Evolutionary conservation across 2,113 vertebrate genomes (phyloP).

Genomic region (Oncorhynchus tshawytscha): DNA sequence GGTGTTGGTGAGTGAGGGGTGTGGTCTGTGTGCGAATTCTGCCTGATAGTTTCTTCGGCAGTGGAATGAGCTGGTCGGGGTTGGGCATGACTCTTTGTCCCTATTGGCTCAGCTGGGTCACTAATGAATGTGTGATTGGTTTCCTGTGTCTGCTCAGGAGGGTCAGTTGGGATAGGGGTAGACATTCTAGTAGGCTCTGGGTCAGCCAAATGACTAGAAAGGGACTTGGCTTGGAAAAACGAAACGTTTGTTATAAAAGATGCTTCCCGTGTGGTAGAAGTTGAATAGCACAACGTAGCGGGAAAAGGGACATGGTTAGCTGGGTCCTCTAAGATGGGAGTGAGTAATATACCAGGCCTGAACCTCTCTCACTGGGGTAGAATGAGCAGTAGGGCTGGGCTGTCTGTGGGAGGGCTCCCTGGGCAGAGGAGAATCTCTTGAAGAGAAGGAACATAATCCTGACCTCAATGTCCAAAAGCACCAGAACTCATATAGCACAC

Average conservation of each 20-base stretch:
- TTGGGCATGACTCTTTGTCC: not conserved
- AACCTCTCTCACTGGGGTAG: conserved; percentile 43
- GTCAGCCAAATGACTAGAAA: not conserved
- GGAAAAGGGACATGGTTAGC: not conserved
- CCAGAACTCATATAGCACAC: not conserved
- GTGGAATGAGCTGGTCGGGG: not conserved
- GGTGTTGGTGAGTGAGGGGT: not conserved
- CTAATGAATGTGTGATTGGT: not conserved
- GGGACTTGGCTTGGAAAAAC: not conserved
- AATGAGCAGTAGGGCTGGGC: conserved; percentile 31
- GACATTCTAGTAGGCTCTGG: not conserved
- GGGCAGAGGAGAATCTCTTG: not conserved
- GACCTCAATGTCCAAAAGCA: too few relatives aligned
- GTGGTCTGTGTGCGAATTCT: not conserved
- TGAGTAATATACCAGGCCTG: conserved; percentile 48
- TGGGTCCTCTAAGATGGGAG: not conserved
- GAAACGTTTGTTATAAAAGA: not conserved
- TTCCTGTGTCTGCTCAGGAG: not conserved
- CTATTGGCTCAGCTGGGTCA: not conserved
- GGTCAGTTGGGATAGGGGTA: not conserved
- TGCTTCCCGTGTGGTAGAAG: not conserved
- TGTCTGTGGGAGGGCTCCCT: conserved; percentile 27
- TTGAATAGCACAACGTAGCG: not conserved
- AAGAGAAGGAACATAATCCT: not conserved
- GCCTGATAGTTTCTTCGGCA: not conserved